Evolutionary conservation across 2,113 vertebrate genomes (phyloP), one percentile per base, ranked within the genome.

Genomic region (Xiphophorus maculatus): DNA sequence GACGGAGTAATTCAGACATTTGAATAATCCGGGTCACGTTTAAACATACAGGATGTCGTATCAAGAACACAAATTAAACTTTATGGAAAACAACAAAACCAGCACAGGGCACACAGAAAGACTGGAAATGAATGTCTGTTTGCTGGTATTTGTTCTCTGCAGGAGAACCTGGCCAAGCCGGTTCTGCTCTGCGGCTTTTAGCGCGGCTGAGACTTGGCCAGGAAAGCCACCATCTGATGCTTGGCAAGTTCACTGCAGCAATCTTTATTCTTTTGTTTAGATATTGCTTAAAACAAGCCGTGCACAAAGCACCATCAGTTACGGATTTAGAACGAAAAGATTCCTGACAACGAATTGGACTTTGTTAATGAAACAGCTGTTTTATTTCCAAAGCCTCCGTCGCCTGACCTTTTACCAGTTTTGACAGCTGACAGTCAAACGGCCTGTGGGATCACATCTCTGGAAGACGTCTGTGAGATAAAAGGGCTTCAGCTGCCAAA

Each of bases 341-440:
- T 28, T 74, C 48, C n/a, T 10, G 28, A 61, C 69, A 27, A 2
- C 29, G 40, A 51, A 66, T 63, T 66, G 66, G 64, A 32, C 80
- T 67, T 74, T 51, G 63, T 30, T 69, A 66, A 63, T 66, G 32
- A 72, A 69, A 62, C 72, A 70, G 68, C 66, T 44, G 58, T 75
- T 84, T 82, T 82, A 40, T 84, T 89, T 87, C 77, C 66, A 60
- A 69, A 71, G 29, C 70, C 19, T 67, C 76, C 11, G 73, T 42
- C 33, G 5, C 74, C 69, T 88, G 88, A 85, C 88, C 88, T 89
- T 89, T 42, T 28, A 3, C 6, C 66, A 17, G 65, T 63, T 77
- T 60, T 86, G 90, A 83, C 89, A 88, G 84, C 79, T 89, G 90
- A 84, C 87, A 90, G 58, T 91, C 86, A 87, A 67, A 48, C 40